Base-by-base conservation (phyloP, 2,888 invertebrate genomes). In the Lepidocyrtoides sp. region DNA sequence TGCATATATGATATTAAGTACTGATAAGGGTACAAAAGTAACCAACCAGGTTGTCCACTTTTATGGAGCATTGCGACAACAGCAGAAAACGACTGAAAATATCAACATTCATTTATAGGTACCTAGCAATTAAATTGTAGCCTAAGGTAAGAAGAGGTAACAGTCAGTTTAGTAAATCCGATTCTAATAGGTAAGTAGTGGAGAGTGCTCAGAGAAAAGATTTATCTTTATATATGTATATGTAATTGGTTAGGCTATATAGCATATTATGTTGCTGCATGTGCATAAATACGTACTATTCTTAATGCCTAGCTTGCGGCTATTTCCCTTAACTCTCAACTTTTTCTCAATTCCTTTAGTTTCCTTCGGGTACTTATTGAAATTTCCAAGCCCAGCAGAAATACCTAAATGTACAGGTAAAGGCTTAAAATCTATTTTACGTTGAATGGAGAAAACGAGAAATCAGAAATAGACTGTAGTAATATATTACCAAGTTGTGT, bases 151-250 rank as follows among this genome's bases (percentile, higher is more conserved):
- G 82, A 66, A 86, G 91, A 89, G 93, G 93, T 93, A 92, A 93
- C 93, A 93, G 86, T 92, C 90, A 93, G 93, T 93, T 93, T 93
- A 92, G 92, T 81, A 85, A 69, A 89, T 89, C 92, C 92, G 91
- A 91, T 23, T 54, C 32, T 8, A 32, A 54, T 20, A 20, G 26
- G 26, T 44, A 75, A 48, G 32, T 41, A 86, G 57, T 26, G 8
- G 20, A 10, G 7, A 17, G 2, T 26, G 12, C 26, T n/a, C 60
- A 29, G 60, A 60, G 14, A 12, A 12, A n/a, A 14, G 63, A 63
- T 63, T 63, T 32, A 14, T 32, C 29, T 32, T 63, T 4, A 4
- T 36, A 36, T 36, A 14, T 32, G 14, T 32, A 32, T 4, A 4
- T 36, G 7, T 36, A 36, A 36, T 4, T 36, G 36, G 36, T 36